Conservation (phyloP, 2,797 vertebrate species). For the Alauda arvensis region DNA sequence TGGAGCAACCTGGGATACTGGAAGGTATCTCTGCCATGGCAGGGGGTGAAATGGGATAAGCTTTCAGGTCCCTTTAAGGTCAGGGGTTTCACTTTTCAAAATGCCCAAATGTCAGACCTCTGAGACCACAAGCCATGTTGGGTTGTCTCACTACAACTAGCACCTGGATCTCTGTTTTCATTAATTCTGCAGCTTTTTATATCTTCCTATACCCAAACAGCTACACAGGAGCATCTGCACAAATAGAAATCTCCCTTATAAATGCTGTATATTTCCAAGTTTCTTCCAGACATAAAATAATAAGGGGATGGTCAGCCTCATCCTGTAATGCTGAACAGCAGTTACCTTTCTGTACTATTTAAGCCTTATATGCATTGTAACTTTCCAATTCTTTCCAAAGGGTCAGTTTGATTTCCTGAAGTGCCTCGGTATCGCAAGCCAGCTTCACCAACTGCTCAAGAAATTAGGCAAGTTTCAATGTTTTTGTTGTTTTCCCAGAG, state of each 20-base stretch:
- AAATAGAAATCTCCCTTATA: background rate
- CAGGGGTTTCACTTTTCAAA: background rate
- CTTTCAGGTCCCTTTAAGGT: background rate
- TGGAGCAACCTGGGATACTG: background rate
- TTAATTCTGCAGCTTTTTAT: background rate
- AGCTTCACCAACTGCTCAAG: conserved; percentile 21
- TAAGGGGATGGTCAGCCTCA: background rate
- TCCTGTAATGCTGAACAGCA: background rate
- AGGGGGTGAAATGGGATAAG: background rate
- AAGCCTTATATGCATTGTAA: background rate
- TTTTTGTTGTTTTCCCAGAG: conserved; percentile 5
- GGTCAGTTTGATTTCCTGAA: background rate
- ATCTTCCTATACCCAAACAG: background rate
- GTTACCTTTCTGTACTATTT: background rate
- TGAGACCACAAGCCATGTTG: background rate
- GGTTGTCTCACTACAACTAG: background rate
- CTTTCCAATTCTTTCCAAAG: background rate
- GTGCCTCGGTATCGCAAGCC: background rate
- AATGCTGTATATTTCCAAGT: background rate
- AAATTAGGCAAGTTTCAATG: conserved; percentile 1
- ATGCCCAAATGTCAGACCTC: background rate
- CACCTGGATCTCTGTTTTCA: background rate
- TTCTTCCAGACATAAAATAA: background rate
- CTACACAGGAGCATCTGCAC: background rate
- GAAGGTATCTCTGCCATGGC: background rate